Evolutionary conservation across 2,113 vertebrate genomes (phyloP).

Genomic region (Globicephala melas): DNA sequence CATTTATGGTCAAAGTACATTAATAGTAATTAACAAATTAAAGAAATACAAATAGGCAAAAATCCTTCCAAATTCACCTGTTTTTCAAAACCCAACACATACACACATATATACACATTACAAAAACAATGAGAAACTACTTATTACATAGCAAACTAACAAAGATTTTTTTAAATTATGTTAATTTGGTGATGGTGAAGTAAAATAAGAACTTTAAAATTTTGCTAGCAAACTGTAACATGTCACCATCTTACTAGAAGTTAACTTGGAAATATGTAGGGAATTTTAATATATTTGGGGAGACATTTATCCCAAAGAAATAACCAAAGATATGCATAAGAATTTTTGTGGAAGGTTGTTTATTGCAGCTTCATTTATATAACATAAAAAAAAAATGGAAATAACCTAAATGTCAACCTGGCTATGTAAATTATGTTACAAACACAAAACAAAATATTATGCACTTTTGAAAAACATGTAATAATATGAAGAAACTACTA

Average conservation of each 20-base stretch:
- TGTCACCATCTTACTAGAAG: not conserved
- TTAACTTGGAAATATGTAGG: not conserved
- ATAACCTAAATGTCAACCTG: not conserved
- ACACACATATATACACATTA: not conserved
- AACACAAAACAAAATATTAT: not conserved
- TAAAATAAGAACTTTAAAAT: not conserved
- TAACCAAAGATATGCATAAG: not conserved
- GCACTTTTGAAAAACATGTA: not conserved
- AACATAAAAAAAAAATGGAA: not conserved
- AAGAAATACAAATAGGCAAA: not conserved
- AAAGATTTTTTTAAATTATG: not conserved
- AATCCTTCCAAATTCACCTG: slow-evolving; percentile 1
- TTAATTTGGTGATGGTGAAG: not conserved
- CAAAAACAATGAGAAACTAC: not conserved
- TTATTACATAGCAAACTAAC: not conserved
- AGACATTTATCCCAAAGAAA: slow-evolving; percentile 19
- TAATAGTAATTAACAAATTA: slow-evolving; percentile 1
- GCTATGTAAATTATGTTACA: not conserved
- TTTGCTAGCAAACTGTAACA: not conserved
- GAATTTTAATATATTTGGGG: not conserved
- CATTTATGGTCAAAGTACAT: not conserved
- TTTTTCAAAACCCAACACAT: not conserved
- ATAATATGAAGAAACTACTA: not conserved
- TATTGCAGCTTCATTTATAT: not conserved
- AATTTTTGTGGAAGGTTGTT: not conserved